Conservation (phyloP, 2,113 vertebrate species). For the Turdus rufiventris region DNA sequence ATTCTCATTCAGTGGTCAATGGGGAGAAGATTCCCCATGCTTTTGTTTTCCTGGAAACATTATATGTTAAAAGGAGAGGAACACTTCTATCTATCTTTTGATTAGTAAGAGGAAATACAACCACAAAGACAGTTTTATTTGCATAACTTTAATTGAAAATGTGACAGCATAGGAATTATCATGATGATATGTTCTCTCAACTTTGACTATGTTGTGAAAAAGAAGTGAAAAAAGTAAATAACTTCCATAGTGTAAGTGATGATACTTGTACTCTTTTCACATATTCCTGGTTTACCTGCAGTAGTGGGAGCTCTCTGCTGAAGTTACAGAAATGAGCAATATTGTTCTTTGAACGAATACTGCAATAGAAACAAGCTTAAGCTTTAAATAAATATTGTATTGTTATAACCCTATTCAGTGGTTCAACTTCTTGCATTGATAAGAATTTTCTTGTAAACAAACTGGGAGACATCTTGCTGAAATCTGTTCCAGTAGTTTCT, state of each 20-base stretch:
- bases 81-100: not conserved
- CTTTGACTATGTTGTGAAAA: not conserved
- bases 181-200: not conserved
- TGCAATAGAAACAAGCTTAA: not conserved
- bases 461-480: not conserved
- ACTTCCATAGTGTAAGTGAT: not conserved
- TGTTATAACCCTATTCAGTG: not conserved
- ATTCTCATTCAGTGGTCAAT: not conserved
- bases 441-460: not conserved
- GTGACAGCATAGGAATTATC: not conserved
- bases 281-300: not conserved
- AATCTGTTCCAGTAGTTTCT: not conserved
- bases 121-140: not conserved
- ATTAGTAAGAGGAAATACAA: not conserved
- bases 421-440: not conserved
- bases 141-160: not conserved
- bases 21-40: not conserved
- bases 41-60: not conserved
- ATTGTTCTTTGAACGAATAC: not conserved
- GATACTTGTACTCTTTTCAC: not conserved
- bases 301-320: not conserved
- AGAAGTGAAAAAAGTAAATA: not conserved
- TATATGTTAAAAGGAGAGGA: not conserved
- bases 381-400: not conserved
- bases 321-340: not conserved